A percentile compares a stretch with the other conserved stretches of the same genome.
phyloP scores from a whole-genome alignment of 1,140 invertebrate species.

The Lutraria rhynchaena region DNA sequence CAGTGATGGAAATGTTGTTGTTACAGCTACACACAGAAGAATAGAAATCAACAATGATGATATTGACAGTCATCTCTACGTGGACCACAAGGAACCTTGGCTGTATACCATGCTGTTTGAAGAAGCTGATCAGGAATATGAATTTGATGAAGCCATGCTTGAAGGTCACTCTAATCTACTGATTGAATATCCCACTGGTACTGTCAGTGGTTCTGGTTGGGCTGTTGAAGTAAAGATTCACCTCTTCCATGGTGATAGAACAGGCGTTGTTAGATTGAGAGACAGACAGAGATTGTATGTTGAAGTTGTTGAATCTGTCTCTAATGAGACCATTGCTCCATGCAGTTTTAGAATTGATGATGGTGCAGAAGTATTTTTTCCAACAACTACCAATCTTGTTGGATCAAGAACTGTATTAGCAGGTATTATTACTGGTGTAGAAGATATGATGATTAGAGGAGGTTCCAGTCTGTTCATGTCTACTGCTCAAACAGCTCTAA shows the following conservation, averaged over 20 bases:
- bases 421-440: conserved; percentile 70
- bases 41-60: conserved; percentile 72
- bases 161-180: conserved; percentile 71
- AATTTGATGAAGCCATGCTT: conserved; percentile 73
- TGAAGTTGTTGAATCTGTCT: conserved; percentile 71
- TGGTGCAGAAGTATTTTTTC: conserved; percentile 70
- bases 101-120: conserved; percentile 71
- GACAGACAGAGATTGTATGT: conserved; percentile 70
- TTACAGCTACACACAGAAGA: conserved; percentile 63
- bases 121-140: conserved; percentile 64
- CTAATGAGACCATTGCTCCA: conserved; percentile 72
- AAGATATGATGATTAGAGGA: conserved; percentile 65
- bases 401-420: conserved; percentile 72
- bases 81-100: conserved; percentile 70
- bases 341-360: conserved; percentile 74
- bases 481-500: conserved; percentile 71
- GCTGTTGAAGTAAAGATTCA: conserved; percentile 67
- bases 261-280: conserved; percentile 71
- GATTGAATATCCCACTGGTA: conserved; percentile 69
- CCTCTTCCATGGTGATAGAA: conserved; percentile 71
- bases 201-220: conserved; percentile 24
- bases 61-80: conserved; percentile 68
- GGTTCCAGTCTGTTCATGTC: conserved; percentile 70
- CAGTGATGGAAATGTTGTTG: conserved; percentile 54
- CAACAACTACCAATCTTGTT: conserved; percentile 67